Evolutionary conservation across 2,797 vertebrate species (phyloP).

Genomic region (Anguilla megastoma): DNA sequence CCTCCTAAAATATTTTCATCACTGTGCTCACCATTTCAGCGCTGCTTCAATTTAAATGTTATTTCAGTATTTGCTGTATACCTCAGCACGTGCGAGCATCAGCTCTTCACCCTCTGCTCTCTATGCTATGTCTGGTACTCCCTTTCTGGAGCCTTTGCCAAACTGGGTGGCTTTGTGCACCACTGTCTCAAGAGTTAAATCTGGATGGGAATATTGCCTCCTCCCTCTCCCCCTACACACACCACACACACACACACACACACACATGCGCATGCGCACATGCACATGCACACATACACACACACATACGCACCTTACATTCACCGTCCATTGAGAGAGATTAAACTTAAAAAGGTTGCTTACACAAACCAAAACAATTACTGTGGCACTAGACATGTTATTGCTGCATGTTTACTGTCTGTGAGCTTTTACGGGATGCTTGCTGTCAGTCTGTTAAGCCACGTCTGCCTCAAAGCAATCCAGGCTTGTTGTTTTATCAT

Average conservation of each 20-base stretch:
- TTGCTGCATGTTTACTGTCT: neutral
- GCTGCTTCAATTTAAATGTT: neutral
- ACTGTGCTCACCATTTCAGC: too few relatives aligned
- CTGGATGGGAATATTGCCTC: neutral
- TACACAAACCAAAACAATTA: neutral
- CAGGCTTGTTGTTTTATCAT: neutral
- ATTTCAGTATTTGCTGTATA: neutral
- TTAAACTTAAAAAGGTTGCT: neutral
- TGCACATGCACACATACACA: neutral
- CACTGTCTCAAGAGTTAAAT: neutral
- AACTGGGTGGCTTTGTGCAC: too few relatives aligned
- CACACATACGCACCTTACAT: slow-evolving; percentile 9
- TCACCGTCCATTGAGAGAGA: neutral
- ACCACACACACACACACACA: neutral
- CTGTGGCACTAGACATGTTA: neutral
- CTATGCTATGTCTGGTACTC: too few relatives aligned
- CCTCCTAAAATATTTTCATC: too few relatives aligned
- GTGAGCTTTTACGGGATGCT: neutral
- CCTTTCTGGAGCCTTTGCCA: too few relatives aligned
- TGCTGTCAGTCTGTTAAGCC: neutral
- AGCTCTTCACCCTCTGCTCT: neutral
- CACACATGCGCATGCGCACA: too few relatives aligned
- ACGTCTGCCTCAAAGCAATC: neutral
- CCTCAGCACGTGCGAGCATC: neutral
- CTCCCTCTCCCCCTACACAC: too few relatives aligned